These are phyloP conservation scores for Caligus rogercresseyi DNA, from an alignment of 1,140 invertebrate genomes.

Conservation along the genomic window DNA sequence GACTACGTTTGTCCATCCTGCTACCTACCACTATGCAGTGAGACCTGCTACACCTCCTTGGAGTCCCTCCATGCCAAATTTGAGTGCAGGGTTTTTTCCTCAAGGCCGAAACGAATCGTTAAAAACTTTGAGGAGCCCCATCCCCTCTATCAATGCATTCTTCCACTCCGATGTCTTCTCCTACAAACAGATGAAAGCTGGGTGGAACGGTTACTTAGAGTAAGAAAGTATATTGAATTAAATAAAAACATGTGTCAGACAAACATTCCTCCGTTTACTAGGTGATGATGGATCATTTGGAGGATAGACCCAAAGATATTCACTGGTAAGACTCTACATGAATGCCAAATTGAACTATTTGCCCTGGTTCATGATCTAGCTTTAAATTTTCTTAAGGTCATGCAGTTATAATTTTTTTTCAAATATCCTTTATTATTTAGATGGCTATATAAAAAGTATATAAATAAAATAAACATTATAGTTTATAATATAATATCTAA, in stretches of 20 bases:
- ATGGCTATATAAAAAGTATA: no score
- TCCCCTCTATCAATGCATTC: constrained; percentile 17
- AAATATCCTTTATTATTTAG: no score
- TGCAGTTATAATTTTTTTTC: no score
- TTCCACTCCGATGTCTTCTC: constrained; percentile 3
- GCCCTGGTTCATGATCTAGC: no score
- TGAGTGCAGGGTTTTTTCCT: neutral
- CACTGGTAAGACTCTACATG: no score
- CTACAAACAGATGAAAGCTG: neutral
- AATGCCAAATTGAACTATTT: no score
- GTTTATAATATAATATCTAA: no score
- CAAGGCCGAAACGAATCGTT: neutral
- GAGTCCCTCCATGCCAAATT: neutral
- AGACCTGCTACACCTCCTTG: neutral
- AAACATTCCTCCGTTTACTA: no score
- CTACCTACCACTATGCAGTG: neutral
- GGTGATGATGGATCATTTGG: constrained; percentile 14
- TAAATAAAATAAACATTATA: no score
- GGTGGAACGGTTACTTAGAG: neutral
- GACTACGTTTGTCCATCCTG: neutral
- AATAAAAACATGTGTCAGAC: no score
- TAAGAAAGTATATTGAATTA: no score
- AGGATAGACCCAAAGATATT: constrained; percentile 5
- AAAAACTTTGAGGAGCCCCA: neutral
- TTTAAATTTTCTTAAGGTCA: no score